These are phyloP conservation scores for Ceratosolen fusciceps DNA, from an alignment of 1,140 invertebrate genomes.

Conservation along the genomic window DNA sequence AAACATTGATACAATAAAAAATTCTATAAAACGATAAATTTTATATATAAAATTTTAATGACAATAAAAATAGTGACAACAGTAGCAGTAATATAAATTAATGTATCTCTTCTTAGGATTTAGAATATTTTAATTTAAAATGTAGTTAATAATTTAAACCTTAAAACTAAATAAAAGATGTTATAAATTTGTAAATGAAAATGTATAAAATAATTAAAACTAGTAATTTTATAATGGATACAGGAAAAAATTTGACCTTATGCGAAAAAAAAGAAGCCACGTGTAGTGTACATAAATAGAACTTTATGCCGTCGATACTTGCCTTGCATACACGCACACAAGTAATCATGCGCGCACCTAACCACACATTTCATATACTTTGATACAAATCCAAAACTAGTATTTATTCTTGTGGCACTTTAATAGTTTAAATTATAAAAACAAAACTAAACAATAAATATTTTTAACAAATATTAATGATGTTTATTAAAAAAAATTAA, in stretches of 20 bases:
- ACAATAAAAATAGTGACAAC: no score
- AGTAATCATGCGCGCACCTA: constrained; percentile 18
- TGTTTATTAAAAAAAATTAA: background rate
- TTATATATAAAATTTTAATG: no score
- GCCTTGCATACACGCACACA: constrained; percentile 25
- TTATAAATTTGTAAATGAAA: background rate
- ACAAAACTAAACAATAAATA: background rate
- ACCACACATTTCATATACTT: constrained; percentile 16
- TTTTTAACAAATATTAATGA: background rate
- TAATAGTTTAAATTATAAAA: background rate
- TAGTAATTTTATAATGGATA: background rate
- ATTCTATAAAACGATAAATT: no score
- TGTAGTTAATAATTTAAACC: background rate
- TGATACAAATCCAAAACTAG: background rate
- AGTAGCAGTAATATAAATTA: no score
- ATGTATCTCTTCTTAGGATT: no score
- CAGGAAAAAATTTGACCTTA: constrained; percentile 8
- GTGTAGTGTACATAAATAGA: constrained; percentile 25
- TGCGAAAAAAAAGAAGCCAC: constrained; percentile 11
- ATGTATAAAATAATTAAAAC: background rate
- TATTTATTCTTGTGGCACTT: background rate
- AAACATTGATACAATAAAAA: no score
- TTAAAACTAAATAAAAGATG: background rate
- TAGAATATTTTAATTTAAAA: no score
- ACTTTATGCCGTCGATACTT: constrained; percentile 12